Percentiles rank a stretch among this genome's conserved stretches.
Conservation (phyloP, 2,797 vertebrate species). For the Sparidentex hasta region DNA sequence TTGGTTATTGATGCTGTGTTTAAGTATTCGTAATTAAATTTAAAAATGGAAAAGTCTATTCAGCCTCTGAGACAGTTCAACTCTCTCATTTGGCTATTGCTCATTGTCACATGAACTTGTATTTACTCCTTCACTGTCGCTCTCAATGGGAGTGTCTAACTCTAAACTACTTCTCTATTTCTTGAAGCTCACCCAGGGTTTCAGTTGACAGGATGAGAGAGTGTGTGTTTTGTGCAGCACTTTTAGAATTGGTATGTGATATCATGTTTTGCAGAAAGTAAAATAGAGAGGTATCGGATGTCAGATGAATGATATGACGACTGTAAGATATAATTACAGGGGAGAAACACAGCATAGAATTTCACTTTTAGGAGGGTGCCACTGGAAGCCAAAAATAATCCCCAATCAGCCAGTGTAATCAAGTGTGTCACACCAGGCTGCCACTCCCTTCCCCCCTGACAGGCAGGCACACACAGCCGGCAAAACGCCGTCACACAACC, state of each 20-base stretch:
- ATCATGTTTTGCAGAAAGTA: conserved; percentile 20
- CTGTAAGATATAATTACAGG: conserved; percentile 46
- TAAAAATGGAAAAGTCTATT: background rate
- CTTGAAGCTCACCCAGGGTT: conserved; percentile 24
- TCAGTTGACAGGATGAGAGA: conserved; percentile 31
- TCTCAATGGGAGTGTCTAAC: conserved; percentile 15
- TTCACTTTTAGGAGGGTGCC: conserved; percentile 46
- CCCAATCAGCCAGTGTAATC: conserved; percentile 71
- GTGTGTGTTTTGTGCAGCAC: conserved; percentile 5
- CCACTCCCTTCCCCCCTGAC: conserved; percentile 77
- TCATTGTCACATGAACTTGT: conserved; percentile 31
- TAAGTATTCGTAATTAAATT: conserved; percentile 2
- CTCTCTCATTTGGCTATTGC: background rate
- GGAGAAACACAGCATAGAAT: conserved; percentile 28
- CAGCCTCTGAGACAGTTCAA: background rate
- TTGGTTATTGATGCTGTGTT: background rate
- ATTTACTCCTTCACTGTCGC: conserved; percentile 36
- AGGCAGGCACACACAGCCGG: conserved; percentile 54
- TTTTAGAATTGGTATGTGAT: conserved; percentile 25
- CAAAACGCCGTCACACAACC: conserved; percentile 49
- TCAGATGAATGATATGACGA: conserved; percentile 28
- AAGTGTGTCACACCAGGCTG: conserved; percentile 71
- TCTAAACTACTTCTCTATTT: conserved; percentile 24
- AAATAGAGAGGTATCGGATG: conserved; percentile 18
- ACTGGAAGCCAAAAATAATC: conserved; percentile 65